Conservation (phyloP, 2,797 vertebrate genomes). For the Tympanoctomys barrerae region DNA sequence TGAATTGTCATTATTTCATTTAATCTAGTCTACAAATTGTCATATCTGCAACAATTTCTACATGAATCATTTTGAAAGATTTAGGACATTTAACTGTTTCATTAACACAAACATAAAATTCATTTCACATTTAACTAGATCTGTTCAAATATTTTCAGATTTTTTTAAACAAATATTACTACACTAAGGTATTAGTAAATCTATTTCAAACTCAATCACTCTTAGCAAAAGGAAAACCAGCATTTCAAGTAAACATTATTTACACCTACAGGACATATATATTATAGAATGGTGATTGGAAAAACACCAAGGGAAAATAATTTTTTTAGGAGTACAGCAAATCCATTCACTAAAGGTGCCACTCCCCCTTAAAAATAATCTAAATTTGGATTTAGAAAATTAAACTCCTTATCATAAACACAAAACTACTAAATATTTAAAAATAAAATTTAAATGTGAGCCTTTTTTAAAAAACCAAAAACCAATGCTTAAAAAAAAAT, state of each 20-base stretch:
- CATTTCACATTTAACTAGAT: not conserved
- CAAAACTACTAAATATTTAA: slow-evolving; percentile 35
- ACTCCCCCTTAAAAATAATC: not conserved
- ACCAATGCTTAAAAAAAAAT: slow-evolving; percentile 38
- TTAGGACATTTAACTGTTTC: slow-evolving; percentile 30
- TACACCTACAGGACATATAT: not conserved
- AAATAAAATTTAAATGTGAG: slow-evolving; percentile 59
- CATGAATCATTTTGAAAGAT: slow-evolving; percentile 29
- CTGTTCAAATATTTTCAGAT: slow-evolving; percentile 29
- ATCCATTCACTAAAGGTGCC: slow-evolving; percentile 3
- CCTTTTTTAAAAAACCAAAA: slow-evolving; percentile 60
- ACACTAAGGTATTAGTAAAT: slow-evolving; percentile 49
- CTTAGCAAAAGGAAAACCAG: slow-evolving; percentile 34
- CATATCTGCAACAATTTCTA: slow-evolving; percentile 38
- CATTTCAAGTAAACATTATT: slow-evolving; percentile 52
- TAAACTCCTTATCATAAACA: slow-evolving; percentile 13
- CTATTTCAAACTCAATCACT: slow-evolving; percentile 57
- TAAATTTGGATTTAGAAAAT: slow-evolving; percentile 29
- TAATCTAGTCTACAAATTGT: slow-evolving; percentile 35
- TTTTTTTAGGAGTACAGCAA: slow-evolving; percentile 38
- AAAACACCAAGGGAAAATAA: slow-evolving; percentile 30
- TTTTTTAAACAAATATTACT: slow-evolving; percentile 49
- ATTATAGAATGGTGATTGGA: slow-evolving; percentile 37
- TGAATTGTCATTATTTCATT: slow-evolving; percentile 36
- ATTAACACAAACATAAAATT: not conserved